Conservation (phyloP, 2,888 invertebrate genomes). For the Lagria hirta region DNA sequence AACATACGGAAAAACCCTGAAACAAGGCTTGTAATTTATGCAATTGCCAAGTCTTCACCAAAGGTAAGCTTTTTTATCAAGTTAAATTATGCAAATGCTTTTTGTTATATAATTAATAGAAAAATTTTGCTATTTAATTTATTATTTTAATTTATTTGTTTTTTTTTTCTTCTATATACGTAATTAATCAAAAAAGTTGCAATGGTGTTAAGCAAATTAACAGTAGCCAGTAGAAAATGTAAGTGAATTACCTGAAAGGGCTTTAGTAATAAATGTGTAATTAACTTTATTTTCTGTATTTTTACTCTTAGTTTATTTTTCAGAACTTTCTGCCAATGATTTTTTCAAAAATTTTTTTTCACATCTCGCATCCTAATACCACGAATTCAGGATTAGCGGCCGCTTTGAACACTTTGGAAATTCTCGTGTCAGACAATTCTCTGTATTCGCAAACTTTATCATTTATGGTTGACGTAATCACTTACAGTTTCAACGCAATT, state of each 20-base stretch:
- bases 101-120: too few species aligned
- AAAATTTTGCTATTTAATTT: too few species aligned
- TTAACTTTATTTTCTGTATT: too few species aligned
- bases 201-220: too few species aligned
- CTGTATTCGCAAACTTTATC: constrained; percentile 34
- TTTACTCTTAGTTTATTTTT: too few species aligned
- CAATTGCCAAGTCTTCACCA: constrained; percentile 32
- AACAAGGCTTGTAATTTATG: constrained; percentile 39
- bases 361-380: constrained; percentile 20
- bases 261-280: too few species aligned
- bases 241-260: too few species aligned
- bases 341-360: too few species aligned
- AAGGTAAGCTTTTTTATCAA: constrained; percentile 30
- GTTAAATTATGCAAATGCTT: constrained; percentile 5
- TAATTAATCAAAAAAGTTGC: too few species aligned
- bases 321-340: too few species aligned
- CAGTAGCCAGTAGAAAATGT: too few species aligned
- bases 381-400: constrained; percentile 32
- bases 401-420: constrained; percentile 38
- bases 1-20: constrained; percentile 41
- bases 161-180: constrained; percentile 31
- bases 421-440: constrained; percentile 37
- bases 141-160: constrained; percentile 30
- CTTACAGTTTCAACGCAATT: constrained; percentile 32
- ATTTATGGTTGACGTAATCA: constrained; percentile 32